Evolutionary conservation across 2,888 invertebrate species (phyloP), one percentile per base, ranked within the genome.

Genomic region (Petrophora chlorosata): DNA sequence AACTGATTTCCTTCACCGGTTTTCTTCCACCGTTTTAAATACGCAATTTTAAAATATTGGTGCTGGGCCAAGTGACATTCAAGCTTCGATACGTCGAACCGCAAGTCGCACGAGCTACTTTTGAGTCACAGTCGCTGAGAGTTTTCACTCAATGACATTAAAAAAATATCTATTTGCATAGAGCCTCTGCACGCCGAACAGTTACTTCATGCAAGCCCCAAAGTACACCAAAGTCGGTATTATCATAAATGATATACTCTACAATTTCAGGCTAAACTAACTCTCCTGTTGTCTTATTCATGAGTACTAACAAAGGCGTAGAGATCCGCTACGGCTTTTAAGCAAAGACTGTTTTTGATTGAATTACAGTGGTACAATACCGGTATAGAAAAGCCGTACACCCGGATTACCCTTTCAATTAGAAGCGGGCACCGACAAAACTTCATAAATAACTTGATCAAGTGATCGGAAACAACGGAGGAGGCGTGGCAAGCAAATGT

Each of bases 241-340:
- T 53, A 48, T 28, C 53, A 46, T 53, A 53, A 67, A 67, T 65
- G 62, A 65, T 66, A 68, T 56, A 65, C 56, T 61, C 51, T 60
- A 56, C 63, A 59, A 63, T 65, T 65, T 59, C 51, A 39, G 23
- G 26, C 34, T 53, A 57, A 67, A 67, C 60, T 69, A 70, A 59
- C 60, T 53, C 61, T 56, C 56, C 61, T 51, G 55, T 47, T 60
- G 62, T 59, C 59, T 66, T 71, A 71, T 72, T 72, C 72, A 73
- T 73, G 73, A 72, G 59, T 56, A 56, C n/a, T 60, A 64, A 67
- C 67, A 63, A 55, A 66, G 58, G 61, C 53, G 29, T 8, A 13
- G 32, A 9, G 28, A 26, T 32, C 23, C 25, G 12, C 13, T 39
- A 30, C 33, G 34, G 26, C 48, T 42, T 48, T 34, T 42, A 35